Conservation (phyloP, 2,113 vertebrate genomes). For the Meriones unguiculatus region DNA sequence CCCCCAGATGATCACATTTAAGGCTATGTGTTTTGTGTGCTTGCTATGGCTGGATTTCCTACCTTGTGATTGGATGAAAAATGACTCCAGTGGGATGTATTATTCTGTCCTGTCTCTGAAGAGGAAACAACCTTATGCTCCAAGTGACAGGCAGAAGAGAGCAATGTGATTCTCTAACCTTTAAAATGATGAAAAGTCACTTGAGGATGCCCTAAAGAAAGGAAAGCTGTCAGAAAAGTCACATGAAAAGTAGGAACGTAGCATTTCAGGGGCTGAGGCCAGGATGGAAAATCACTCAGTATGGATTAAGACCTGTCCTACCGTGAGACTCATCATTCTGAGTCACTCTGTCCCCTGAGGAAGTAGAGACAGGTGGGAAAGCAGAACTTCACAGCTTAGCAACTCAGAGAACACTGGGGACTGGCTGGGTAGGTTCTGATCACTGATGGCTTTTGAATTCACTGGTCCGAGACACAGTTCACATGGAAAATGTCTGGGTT, state of each 20-base stretch:
- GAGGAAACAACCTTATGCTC: conserved; percentile 22
- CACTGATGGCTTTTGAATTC: neutral
- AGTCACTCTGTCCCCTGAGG: neutral
- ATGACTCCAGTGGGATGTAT: neutral
- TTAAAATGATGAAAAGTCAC: conserved; percentile 20
- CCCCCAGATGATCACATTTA: neutral
- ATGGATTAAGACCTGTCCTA: neutral
- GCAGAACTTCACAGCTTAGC: neutral
- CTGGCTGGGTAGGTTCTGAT: neutral
- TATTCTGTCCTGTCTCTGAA: neutral
- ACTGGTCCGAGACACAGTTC: neutral
- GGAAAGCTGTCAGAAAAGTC: neutral
- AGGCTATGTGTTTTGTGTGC: neutral
- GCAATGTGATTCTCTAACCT: neutral
- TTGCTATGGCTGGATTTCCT: neutral
- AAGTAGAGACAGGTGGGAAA: neutral
- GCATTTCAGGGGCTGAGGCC: neutral
- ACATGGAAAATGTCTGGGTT: neutral
- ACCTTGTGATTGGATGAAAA: conserved; percentile 12
- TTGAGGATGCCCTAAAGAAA: neutral
- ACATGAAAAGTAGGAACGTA: neutral
- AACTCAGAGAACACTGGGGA: neutral
- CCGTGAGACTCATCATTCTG: neutral
- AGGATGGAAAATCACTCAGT: neutral
- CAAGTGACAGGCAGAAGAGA: neutral